Base-by-base conservation (phyloP, 2,797 vertebrate genomes). In the Champsocephalus esox region DNA sequence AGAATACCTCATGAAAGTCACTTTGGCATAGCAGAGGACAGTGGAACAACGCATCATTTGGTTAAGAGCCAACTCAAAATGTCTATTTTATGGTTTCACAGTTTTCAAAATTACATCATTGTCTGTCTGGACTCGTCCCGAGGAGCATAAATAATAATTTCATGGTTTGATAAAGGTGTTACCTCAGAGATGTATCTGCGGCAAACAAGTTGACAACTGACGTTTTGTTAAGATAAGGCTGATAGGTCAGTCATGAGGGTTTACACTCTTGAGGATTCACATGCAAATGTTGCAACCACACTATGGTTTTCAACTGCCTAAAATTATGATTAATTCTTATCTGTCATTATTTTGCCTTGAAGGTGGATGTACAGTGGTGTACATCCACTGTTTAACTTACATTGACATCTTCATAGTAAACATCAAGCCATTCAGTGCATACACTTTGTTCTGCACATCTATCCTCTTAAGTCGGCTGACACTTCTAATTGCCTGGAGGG, bases 1-100 rank as follows among this genome's bases (percentile, higher is more conserved):
- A 60, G 44, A 79, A 81, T 57, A 85, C 60, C 60, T 46, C 59
- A 38, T 41, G 44, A 57, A 48, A 68, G 55, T 70, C 74, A 80
- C 66, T 68, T 19, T 48, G 45, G 60, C 62, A 70, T 64, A 74
- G 55, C 63, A 4, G 41, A 58, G 28, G 21, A 54, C 67, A 70
- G n/a, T 55, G 45, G 41, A 84, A 81, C 79, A 34, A 70, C 62
- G 46, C 67, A 69, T 84, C 5, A 74, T 86, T 79, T 80, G 70
- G 70, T 70, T 60, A 84, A 80, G 48, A 79, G 73, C 24, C 66
- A 76, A 51, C 70, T 55, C 77, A 73, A 70, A 38, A 77, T 87
- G 89, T 88, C 73, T 82, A 84, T 89, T 85, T 87, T 76, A 89
- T 70, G 84, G 71, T 63, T 83, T 88, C 72, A 66, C 76, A 83